Conservation (phyloP, 2,888 invertebrate species). For the Orthosia gracilis region DNA sequence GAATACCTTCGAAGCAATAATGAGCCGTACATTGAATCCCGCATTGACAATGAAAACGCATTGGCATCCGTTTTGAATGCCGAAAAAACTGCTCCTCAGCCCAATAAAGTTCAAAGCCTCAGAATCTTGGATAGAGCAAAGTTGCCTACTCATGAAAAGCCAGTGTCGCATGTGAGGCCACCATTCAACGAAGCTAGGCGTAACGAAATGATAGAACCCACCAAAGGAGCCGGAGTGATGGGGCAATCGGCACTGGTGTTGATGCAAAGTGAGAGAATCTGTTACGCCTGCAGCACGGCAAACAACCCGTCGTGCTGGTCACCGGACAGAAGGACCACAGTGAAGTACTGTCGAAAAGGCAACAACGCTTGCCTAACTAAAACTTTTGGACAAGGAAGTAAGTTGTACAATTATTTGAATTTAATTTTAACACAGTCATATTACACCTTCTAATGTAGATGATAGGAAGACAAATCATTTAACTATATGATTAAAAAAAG, state of each 20-base stretch:
- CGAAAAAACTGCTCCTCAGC: constrained; percentile 15
- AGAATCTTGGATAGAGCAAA: constrained; percentile 24
- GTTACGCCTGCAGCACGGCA: constrained; percentile 83
- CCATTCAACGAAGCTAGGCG: constrained; percentile 44
- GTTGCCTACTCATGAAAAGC: constrained; percentile 21
- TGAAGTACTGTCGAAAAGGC: constrained; percentile 81
- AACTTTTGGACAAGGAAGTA: constrained; percentile 75
- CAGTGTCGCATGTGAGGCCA: constrained; percentile 26
- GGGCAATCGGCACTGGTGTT: constrained; percentile 66
- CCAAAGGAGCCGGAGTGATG: constrained; percentile 69
- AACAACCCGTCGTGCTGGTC: constrained; percentile 78
- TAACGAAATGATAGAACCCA: constrained; percentile 65
- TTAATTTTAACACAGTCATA: background rate
- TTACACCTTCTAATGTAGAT: background rate
- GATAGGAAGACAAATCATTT: too few relatives aligned
- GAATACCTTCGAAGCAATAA: constrained; percentile 9
- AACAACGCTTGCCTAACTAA: constrained; percentile 80
- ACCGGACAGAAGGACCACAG: constrained; percentile 79
- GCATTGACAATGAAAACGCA: constrained; percentile 48
- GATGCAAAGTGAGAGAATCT: constrained; percentile 74
- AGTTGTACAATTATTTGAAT: constrained; percentile 40
- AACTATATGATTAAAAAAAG: too few relatives aligned
- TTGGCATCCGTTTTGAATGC: constrained; percentile 36
- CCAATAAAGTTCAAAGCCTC: constrained; percentile 5
- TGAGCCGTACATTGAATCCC: constrained; percentile 27